These are phyloP conservation scores for Cryptomyrus ogoouensis DNA, from an alignment of 2,113 vertebrate species.

Conservation along the genomic window DNA sequence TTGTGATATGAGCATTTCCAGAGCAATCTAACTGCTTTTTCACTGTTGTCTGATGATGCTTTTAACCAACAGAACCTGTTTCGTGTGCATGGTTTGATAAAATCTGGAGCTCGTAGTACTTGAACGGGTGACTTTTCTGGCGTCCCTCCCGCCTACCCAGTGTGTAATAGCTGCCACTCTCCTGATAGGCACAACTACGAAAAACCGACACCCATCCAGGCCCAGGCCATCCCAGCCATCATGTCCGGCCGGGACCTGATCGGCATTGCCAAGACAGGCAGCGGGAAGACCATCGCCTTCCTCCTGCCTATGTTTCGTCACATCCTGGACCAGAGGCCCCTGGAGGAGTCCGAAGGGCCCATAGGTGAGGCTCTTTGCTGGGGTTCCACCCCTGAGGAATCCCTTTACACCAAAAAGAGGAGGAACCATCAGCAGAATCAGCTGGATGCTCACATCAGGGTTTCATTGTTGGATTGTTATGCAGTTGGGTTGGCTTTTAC, in stretches of 20 bases:
- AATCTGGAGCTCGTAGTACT: neutral
- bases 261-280: conserved; percentile 96
- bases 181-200: conserved; percentile 80
- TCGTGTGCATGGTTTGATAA: neutral
- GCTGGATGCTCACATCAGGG: neutral
- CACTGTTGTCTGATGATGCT: neutral
- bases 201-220: conserved; percentile 93
- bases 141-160: neutral
- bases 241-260: conserved; percentile 95
- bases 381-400: neutral
- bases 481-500: neutral
- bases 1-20: neutral
- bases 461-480: neutral
- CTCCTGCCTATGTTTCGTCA: conserved; percentile 97
- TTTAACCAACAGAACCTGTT: neutral
- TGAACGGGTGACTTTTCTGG: neutral
- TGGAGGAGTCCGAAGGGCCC: conserved; percentile 92
- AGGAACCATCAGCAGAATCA: neutral
- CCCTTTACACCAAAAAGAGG: neutral
- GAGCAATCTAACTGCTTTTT: neutral
- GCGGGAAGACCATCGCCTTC: conserved; percentile 96
- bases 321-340: conserved; percentile 91
- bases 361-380: conserved; percentile 64
- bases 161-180: neutral
- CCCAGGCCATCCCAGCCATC: conserved; percentile 92